Evolutionary conservation across 2,797 vertebrate genomes (phyloP).

Genomic region (Myotis pilosus): DNA sequence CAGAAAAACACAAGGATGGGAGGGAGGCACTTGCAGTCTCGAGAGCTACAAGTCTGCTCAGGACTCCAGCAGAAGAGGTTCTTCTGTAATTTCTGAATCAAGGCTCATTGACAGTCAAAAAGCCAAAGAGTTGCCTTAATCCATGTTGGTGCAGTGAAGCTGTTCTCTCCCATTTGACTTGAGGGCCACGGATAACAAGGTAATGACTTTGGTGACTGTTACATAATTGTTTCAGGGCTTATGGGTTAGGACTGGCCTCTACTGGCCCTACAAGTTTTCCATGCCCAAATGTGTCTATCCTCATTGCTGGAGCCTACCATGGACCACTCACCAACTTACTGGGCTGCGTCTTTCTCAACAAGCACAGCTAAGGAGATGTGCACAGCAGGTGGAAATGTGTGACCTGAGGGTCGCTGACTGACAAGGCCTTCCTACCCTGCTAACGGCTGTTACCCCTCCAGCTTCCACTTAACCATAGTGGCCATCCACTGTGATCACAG

Average conservation of each 20-base stretch:
- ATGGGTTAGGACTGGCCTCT: background rate
- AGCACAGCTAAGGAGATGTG: background rate
- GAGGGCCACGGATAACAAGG: background rate
- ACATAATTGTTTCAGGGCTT: background rate
- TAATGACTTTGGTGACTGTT: background rate
- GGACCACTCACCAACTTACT: background rate
- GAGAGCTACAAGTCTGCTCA: background rate
- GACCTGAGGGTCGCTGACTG: background rate
- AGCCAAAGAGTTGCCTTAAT: background rate
- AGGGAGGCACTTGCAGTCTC: background rate
- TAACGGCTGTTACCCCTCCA: background rate
- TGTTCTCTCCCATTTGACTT: background rate
- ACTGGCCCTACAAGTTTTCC: background rate
- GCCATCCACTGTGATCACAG: background rate
- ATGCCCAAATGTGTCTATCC: background rate
- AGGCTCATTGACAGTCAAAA: background rate
- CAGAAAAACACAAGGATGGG: background rate
- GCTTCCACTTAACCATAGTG: background rate
- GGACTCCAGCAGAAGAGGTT: background rate
- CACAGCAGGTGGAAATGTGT: background rate
- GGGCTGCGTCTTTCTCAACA: background rate
- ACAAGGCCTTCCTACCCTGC: background rate
- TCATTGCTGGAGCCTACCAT: background rate
- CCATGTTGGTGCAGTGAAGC: background rate
- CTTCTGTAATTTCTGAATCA: background rate